These are phyloP conservation scores for Scrobipalpa costella DNA, from an alignment of 2,888 invertebrate genomes.

Conservation along the genomic window DNA sequence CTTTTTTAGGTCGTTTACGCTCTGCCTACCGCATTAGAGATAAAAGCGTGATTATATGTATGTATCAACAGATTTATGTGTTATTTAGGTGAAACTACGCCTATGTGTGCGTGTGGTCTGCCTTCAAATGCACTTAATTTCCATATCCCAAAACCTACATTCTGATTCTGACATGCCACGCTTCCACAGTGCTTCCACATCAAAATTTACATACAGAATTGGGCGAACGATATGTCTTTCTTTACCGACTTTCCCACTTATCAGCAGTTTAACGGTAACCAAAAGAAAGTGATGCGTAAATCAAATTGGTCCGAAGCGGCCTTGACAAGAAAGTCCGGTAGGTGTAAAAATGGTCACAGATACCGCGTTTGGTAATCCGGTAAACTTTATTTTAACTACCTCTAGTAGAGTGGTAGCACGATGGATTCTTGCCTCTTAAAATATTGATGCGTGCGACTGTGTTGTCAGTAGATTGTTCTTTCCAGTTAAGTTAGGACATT, in stretches of 20 bases:
- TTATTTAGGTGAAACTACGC: slow-evolving; percentile 17
- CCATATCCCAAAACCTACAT: slow-evolving; percentile 26
- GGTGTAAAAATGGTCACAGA: not conserved
- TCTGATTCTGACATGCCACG: slow-evolving; percentile 66
- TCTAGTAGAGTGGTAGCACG: not conserved
- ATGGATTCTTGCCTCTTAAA: too few species aligned
- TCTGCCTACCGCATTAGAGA: too few species aligned
- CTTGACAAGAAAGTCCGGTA: slow-evolving; percentile 17
- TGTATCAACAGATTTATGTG: slow-evolving; percentile 15
- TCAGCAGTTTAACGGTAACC: slow-evolving; percentile 68
- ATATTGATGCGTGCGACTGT: too few species aligned
- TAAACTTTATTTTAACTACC: not conserved
- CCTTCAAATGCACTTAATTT: slow-evolving; percentile 19
- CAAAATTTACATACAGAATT: slow-evolving; percentile 65
- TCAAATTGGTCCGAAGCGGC: slow-evolving; percentile 45
- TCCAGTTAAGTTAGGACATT: too few species aligned
- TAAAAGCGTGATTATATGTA: too few species aligned
- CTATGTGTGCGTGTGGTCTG: too few species aligned
- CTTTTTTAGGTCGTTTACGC: too few species aligned
- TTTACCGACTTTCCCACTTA: slow-evolving; percentile 66
- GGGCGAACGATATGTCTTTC: slow-evolving; percentile 66
- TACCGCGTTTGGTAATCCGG: not conserved
- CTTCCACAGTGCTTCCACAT: slow-evolving; percentile 34
- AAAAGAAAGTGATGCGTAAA: slow-evolving; percentile 73
- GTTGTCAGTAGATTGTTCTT: too few species aligned